These are phyloP conservation scores for Calcarius lapponicus DNA, from an alignment of 2,797 vertebrate genomes.

Conservation along the genomic window DNA sequence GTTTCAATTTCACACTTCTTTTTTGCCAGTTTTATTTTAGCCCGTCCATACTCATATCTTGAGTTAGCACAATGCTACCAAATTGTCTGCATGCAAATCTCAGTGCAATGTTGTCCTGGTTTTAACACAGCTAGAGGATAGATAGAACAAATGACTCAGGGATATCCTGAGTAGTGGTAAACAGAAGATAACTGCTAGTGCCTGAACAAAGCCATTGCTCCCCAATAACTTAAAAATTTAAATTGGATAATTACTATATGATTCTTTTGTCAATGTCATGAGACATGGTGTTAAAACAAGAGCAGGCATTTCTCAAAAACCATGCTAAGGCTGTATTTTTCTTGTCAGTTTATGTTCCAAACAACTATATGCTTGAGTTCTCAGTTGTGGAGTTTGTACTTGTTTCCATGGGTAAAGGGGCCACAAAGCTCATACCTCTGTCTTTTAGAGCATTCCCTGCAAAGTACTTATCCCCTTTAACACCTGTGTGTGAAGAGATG, in stretches of 20 bases:
- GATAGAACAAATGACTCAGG: background rate
- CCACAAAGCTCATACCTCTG: background rate
- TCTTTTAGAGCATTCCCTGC: background rate
- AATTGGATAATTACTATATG: background rate
- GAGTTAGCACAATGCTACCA: background rate
- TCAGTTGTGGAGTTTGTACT: background rate
- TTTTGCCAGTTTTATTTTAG: constrained; percentile 29
- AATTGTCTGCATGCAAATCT: background rate
- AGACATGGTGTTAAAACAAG: background rate
- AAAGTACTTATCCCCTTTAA: background rate
- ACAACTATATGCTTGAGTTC: background rate
- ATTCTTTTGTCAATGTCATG: background rate
- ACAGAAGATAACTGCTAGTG: constrained; percentile 1
- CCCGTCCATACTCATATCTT: background rate
- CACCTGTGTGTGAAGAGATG: background rate
- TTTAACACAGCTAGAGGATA: background rate
- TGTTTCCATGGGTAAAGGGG: background rate
- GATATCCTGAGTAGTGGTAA: background rate
- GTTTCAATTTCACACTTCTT: constrained; percentile 14
- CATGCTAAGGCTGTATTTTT: background rate
- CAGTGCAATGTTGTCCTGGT: background rate
- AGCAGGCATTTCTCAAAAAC: background rate
- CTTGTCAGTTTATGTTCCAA: background rate
- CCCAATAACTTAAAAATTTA: background rate
- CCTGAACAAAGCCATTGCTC: background rate